A percentile compares a stretch with the other conserved stretches of the same genome.
phyloP scores from a whole-genome alignment of 2,113 vertebrate genomes.

The Lates calcarifer region DNA sequence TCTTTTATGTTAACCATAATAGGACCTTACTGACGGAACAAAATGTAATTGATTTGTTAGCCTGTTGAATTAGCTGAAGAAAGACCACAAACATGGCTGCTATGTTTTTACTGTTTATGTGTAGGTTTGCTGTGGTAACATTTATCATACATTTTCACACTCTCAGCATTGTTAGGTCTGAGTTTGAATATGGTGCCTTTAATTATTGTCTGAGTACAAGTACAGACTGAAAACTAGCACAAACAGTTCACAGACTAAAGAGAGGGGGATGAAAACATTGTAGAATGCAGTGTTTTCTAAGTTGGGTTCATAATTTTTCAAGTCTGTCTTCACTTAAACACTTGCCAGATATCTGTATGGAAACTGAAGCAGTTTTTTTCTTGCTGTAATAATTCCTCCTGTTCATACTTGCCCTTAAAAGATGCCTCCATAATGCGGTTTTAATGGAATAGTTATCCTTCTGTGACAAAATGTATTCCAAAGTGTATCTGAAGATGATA shows the following conservation, averaged over 20 bases:
- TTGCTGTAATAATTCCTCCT: background rate
- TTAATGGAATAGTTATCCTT: background rate
- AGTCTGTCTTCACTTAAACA: background rate
- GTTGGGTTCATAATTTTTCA: background rate
- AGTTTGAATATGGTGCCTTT: background rate
- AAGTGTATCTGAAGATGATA: no score
- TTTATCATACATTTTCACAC: background rate
- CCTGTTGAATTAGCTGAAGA: slow-evolving; percentile 14
- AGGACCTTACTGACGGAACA: background rate
- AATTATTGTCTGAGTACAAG: slow-evolving; percentile 12
- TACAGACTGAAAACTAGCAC: background rate
- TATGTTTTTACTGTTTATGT: background rate
- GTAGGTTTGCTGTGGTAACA: background rate
- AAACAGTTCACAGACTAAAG: background rate
- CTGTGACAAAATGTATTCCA: background rate
- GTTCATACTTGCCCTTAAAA: background rate
- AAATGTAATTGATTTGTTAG: slow-evolving; percentile 4
- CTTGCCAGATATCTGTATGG: background rate
- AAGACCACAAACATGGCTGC: slow-evolving; percentile 7
- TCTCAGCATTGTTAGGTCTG: background rate
- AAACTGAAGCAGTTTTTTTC: background rate
- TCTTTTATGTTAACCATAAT: slow-evolving; percentile 6
- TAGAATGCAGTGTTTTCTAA: background rate
- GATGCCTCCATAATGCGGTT: background rate
- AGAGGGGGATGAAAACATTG: background rate